Evolutionary conservation across 2,797 vertebrate species (phyloP), one percentile per base, ranked within the genome.

Genomic region (Aeoliscus strigatus): DNA sequence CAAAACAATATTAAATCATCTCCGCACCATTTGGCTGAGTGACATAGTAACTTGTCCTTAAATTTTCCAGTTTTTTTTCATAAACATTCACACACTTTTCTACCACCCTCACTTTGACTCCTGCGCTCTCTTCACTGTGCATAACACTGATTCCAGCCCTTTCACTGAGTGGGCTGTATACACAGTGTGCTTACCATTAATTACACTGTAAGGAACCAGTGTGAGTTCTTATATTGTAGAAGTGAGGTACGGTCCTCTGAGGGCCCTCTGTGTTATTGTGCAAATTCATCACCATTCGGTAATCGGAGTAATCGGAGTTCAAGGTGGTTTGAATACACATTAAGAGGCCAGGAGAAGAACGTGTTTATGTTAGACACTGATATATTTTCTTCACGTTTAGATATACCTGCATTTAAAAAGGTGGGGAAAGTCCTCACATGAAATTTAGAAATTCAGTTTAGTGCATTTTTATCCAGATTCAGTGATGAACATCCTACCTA

Each of bases 281-380:
- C 36, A 70, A 66, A 75, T 78, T 73, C 43, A 77, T 80, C 76
- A 73, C 39, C 49, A 60, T 82, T 75, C 64, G 57, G 72, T 63
- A 75, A 79, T 61, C 48, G 25, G 52, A 58, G 56, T 56, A n/a
- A n/a, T n/a, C n/a, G 62, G 35, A 75, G 48, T 48, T n/a, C 30
- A 16, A 38, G 52, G 43, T 61, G 60, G 49, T 53, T 62, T 47
- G 39, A 62, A 75, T 59, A 39, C 43, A 67, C 44, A 64, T 61
- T 54, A 16, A 45, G 45, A 51, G 9, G 36, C 35, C 36, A 47
- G 29, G 12, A 58, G 11, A 26, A 34, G 30, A 39, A 34, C 28
- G 23, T 50, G 9, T 33, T 28, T 27, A 40, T 26, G 47, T 29
- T 31, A 37, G 33, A 18, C 37, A 39, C 38, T 9, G 36, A 18